Evolutionary conservation across 2,888 invertebrate species (phyloP), one percentile per base, ranked within the genome.

Genomic region (Cerceris rybyensis): DNA sequence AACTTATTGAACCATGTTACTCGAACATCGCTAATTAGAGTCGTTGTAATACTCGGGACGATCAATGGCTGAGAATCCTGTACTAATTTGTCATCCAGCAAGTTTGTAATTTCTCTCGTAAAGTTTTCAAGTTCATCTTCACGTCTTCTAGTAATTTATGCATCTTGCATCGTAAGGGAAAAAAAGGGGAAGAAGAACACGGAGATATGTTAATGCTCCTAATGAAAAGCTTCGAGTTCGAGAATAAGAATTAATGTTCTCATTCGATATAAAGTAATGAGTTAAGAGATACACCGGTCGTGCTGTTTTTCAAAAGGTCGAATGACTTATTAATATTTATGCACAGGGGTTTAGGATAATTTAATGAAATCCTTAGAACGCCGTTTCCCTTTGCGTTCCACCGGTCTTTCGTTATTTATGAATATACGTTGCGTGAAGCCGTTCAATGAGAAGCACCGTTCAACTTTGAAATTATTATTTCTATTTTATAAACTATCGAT

Each of bases 71-170:
- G 6, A 7, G 70, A 73, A 85, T 83, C 81, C 76, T 66, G 85
- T 78, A 73, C 64, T 64, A 60, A 85, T 85, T 85, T 85, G 83
- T 85, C 83, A 83, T 76, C 58, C 46, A 54, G 70, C 67, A 43
- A 77, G 84, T 71, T 70, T 55, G 59, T 70, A 84, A 80, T 83
- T 77, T 78, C 46, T 41, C 58, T 65, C 52, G 61, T 68, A 66
- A 76, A 67, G 72, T 59, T 75, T 67, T 75, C 65, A 67, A 67
- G 67, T 75, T 70, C 54, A 14, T 52, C 41, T 17, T 57, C 68
- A 74, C 61, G 60, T 52, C 41, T 54, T 43, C 11, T 39, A 17
- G 14, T 82, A 69, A 84, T 84, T 84, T 81, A 84, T 79, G 71
- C 75, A 6, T 54, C 64, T 74, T 28, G 28, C 28, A 28, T 11